phyloP scores from a whole-genome alignment of 2,797 vertebrate species.

The Thaleichthys pacificus region DNA sequence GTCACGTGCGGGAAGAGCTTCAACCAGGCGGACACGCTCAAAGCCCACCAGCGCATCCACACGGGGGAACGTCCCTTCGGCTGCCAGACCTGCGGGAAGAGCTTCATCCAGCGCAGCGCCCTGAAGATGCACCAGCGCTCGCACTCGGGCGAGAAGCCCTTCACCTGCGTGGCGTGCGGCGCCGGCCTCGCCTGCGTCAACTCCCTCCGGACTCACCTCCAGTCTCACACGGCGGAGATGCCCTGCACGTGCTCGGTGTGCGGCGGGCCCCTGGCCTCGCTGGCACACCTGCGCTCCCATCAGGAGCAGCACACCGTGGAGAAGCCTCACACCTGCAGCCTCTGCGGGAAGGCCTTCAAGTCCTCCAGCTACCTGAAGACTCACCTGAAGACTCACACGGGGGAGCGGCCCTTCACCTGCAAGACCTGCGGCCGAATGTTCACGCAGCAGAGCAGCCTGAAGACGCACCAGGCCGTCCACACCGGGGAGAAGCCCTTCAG shows the following conservation, averaged over 20 bases:
- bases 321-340: constrained; percentile 60
- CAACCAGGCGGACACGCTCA: constrained; percentile 78
- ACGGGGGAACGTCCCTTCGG: constrained; percentile 77
- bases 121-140: constrained; percentile 74
- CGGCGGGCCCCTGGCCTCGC: constrained; percentile 50
- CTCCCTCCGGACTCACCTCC: constrained; percentile 61
- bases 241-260: constrained; percentile 63
- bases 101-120: constrained; percentile 74
- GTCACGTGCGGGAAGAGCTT: constrained; percentile 78
- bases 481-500: constrained; percentile 71
- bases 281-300: constrained; percentile 65
- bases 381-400: constrained; percentile 71
- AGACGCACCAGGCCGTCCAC: constrained; percentile 71
- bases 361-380: constrained; percentile 68
- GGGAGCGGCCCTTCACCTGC: constrained; percentile 69
- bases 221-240: constrained; percentile 43
- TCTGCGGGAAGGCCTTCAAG: constrained; percentile 71
- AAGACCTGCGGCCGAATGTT: constrained; percentile 68
- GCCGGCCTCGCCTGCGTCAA: constrained; percentile 44
- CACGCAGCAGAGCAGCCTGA: constrained; percentile 73
- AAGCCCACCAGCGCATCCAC: constrained; percentile 77
- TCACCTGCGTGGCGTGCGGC: constrained; percentile 65
- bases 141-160: constrained; percentile 44
- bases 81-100: constrained; percentile 75
- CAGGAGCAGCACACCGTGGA: constrained; percentile 63